Conservation (phyloP, 2,888 invertebrate species). For the Ceraclea dissimilis region DNA sequence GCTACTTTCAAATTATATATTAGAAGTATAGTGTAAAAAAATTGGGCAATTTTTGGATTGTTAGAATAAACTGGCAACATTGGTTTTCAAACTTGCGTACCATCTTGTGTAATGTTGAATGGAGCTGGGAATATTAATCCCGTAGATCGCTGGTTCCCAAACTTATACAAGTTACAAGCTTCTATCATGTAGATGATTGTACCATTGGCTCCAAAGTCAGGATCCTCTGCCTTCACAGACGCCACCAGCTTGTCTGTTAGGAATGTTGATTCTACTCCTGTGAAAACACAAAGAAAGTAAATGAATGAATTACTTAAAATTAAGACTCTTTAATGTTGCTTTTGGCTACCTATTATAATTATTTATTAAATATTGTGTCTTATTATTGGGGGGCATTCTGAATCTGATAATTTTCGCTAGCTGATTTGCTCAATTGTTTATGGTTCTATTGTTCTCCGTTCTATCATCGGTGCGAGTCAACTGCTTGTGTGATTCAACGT, state of each 20-base stretch:
- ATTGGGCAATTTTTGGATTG: too few relatives aligned
- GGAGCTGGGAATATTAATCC: constrained; percentile 87
- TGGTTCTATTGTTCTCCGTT: too few relatives aligned
- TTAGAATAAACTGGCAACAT: not conserved
- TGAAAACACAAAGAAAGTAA: constrained; percentile 26
- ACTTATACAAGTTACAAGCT: constrained; percentile 74
- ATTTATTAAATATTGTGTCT: too few relatives aligned
- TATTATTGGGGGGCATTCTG: too few relatives aligned
- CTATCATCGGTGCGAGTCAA: too few relatives aligned
- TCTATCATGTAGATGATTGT: constrained; percentile 74
- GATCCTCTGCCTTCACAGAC: constrained; percentile 72
- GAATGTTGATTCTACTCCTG: constrained; percentile 69
- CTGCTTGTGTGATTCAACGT: too few relatives aligned
- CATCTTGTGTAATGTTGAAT: constrained; percentile 68
- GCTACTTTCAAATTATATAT: too few relatives aligned
- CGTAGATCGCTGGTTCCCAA: constrained; percentile 64
- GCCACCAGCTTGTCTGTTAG: constrained; percentile 67
- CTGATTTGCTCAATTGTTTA: too few relatives aligned
- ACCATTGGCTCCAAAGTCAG: constrained; percentile 77
- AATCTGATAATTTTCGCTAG: too few relatives aligned
- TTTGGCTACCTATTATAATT: too few relatives aligned
- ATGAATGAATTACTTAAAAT: not conserved
- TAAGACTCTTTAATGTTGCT: not conserved
- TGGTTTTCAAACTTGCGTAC: constrained; percentile 36
- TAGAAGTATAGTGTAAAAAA: too few relatives aligned